These are phyloP conservation scores for Syngnathus scovelli DNA, from an alignment of 2,113 vertebrate genomes.

Conservation along the genomic window DNA sequence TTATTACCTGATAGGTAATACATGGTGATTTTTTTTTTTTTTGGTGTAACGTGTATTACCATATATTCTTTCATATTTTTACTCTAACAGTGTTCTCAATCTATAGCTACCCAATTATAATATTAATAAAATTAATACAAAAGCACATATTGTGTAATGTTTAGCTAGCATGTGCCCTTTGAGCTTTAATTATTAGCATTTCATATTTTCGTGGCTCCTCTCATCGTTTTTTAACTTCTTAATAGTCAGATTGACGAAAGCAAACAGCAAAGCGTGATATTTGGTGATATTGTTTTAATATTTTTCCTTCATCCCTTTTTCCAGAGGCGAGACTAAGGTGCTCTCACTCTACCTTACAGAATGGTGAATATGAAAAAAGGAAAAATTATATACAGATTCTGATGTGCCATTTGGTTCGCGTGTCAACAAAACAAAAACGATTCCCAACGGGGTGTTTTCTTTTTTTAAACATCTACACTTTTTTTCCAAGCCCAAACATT, in stretches of 20 bases:
- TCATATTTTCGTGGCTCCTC: neutral
- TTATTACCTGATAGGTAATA: too few species aligned
- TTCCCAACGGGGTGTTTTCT: constrained; percentile 30
- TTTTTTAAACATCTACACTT: constrained; percentile 54
- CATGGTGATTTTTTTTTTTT: too few species aligned
- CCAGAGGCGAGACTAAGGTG: neutral
- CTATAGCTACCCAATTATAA: too few species aligned
- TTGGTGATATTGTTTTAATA: neutral
- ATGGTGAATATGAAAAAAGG: constrained; percentile 58
- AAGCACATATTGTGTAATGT: too few species aligned
- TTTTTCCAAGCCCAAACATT: constrained; percentile 7
- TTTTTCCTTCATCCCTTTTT: too few species aligned
- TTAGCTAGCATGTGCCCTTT: neutral
- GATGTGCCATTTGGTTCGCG: constrained; percentile 37
- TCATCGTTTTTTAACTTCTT: neutral
- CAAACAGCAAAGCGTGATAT: neutral
- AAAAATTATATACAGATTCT: constrained; percentile 63
- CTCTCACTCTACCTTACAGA: constrained; percentile 52
- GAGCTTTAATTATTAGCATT: neutral
- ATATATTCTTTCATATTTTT: too few species aligned
- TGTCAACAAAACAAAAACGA: constrained; percentile 50
- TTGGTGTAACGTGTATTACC: too few species aligned
- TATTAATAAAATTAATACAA: too few species aligned
- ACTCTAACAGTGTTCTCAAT: too few species aligned
- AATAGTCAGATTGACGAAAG: neutral